Conservation (phyloP, 2,113 vertebrate species). For the Macquaria ambigua region DNA sequence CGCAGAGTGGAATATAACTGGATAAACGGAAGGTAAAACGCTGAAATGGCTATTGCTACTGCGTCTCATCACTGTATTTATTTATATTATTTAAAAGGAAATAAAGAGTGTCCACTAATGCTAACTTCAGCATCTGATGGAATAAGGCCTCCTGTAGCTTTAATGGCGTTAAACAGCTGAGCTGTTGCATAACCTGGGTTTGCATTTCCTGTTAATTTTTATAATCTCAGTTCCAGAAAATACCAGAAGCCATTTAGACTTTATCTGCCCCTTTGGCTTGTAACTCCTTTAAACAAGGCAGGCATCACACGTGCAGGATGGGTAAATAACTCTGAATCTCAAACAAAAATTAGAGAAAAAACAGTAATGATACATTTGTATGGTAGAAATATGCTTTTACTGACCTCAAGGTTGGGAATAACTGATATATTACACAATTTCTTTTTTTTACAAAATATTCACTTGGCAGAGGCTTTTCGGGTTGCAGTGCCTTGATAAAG, state of each 20-base stretch:
- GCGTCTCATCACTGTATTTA: not conserved
- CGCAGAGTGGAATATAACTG: not conserved
- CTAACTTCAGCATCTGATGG: not conserved
- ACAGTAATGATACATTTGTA: not conserved
- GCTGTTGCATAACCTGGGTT: not conserved
- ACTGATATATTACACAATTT: not conserved
- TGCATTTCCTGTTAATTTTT: conserved; percentile 24
- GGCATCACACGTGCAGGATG: not conserved
- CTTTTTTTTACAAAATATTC: too few species aligned
- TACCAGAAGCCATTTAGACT: conserved; percentile 18
- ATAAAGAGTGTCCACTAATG: not conserved
- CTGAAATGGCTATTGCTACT: too few species aligned
- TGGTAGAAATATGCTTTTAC: not conserved
- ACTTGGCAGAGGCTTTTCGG: not conserved
- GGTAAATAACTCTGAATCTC: not conserved
- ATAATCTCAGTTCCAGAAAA: conserved; percentile 22
- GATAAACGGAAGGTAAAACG: not conserved
- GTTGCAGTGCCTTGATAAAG: too few species aligned
- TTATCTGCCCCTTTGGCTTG: not conserved
- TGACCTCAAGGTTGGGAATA: not conserved
- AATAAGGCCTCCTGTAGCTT: not conserved
- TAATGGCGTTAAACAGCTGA: not conserved
- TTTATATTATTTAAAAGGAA: too few species aligned
- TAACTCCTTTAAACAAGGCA: not conserved
- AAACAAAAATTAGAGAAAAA: not conserved